phyloP scores from a whole-genome alignment of 2,113 vertebrate species.

The Geococcyx californianus region DNA sequence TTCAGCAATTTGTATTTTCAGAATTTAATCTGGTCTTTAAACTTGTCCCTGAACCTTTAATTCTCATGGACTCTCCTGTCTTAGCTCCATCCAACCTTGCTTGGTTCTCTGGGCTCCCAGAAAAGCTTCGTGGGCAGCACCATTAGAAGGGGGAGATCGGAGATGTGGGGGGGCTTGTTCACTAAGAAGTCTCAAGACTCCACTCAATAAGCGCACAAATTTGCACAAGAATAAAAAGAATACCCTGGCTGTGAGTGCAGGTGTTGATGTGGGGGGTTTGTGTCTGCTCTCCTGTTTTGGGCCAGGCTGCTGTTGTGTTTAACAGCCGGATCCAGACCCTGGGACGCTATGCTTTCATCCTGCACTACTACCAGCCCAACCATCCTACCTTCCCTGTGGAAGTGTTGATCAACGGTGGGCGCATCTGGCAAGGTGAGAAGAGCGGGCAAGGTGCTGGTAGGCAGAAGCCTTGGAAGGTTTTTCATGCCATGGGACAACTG shows the following conservation, averaged over 20 bases:
- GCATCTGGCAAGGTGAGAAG: slow-evolving; percentile 90
- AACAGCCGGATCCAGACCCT: slow-evolving; percentile 80
- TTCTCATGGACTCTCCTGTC: background rate
- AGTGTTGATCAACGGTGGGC: slow-evolving; percentile 86
- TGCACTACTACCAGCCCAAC: slow-evolving; percentile 91
- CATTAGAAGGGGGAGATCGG: rapidly evolving
- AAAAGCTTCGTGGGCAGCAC: background rate
- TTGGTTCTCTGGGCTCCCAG: background rate
- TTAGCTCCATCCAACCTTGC: background rate
- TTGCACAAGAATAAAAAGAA: background rate
- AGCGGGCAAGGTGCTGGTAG: background rate
- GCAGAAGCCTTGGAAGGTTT: background rate
- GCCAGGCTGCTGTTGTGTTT: slow-evolving; percentile 86
- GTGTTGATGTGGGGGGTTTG: rapidly evolving
- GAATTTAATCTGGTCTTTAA: background rate
- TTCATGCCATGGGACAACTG: background rate
- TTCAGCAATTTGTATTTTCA: background rate
- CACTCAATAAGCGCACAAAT: background rate
- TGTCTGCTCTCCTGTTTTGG: slow-evolving; percentile 41
- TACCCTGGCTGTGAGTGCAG: background rate
- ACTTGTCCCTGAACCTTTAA: background rate
- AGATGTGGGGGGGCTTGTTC: rapidly evolving
- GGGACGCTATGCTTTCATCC: slow-evolving; percentile 92
- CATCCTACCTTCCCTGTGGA: slow-evolving; percentile 86
- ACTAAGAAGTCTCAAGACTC: background rate